Percentiles rank a stretch among this genome's conserved stretches.
These are phyloP conservation scores for Eurypyga helias DNA, from an alignment of 2,113 vertebrate genomes.

Conservation along the genomic window DNA sequence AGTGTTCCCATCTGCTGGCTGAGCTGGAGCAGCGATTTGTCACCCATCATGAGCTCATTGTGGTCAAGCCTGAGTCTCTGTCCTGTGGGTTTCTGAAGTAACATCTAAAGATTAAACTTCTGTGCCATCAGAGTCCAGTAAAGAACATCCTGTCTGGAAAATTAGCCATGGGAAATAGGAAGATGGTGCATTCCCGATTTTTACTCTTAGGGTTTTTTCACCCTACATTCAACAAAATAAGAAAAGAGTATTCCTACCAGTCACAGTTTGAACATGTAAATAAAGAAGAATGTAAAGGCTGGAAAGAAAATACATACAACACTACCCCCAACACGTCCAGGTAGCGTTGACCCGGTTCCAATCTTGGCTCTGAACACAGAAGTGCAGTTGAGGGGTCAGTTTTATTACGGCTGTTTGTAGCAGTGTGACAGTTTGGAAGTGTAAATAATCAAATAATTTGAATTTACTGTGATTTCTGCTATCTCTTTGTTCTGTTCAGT, in stretches of 20 bases:
- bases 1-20: neutral
- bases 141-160: neutral
- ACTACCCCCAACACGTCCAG: too few relatives aligned
- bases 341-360: neutral
- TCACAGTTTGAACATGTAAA: neutral
- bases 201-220: neutral
- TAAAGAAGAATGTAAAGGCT: neutral
- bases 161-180: neutral
- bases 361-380: neutral
- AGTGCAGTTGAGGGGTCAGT: neutral
- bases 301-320: neutral
- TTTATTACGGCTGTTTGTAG: neutral
- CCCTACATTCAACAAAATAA: neutral
- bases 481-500: neutral
- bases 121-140: neutral
- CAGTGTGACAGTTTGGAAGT: neutral
- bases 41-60: neutral
- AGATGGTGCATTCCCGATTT: neutral
- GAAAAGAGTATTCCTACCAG: neutral
- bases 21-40: neutral
- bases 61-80: neutral
- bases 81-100: neutral
- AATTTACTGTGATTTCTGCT: neutral
- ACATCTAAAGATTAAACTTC: neutral
- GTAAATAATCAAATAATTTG: neutral